Percentiles rank a stretch among this genome's conserved stretches.
Evolutionary conservation across 1,140 invertebrate genomes (phyloP).

Genomic region (Aporrectodea caliginosa): DNA sequence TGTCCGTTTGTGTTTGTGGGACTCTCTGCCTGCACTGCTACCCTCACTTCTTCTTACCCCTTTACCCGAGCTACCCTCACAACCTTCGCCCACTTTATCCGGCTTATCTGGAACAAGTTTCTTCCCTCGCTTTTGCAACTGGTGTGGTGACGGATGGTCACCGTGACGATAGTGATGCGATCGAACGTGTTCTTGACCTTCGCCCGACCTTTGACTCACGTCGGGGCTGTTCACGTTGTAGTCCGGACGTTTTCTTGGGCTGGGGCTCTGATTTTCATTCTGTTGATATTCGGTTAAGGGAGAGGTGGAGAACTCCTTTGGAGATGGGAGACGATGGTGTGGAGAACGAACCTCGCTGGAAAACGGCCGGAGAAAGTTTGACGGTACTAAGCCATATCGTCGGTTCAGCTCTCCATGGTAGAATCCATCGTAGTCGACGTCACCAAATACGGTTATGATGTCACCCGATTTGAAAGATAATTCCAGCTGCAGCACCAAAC

Average conservation of each 20-base stretch:
- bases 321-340: neutral
- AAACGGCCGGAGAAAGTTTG: conserved; percentile 68
- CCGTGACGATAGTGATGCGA: neutral
- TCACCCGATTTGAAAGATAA: conserved; percentile 90
- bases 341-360: neutral
- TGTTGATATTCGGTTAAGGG: neutral
- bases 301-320: neutral
- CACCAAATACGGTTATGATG: conserved; percentile 90
- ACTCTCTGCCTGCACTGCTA: neutral
- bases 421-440: conserved; percentile 97
- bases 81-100: neutral
- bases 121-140: neutral
- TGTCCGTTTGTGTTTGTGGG: neutral
- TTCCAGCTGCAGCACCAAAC: conserved; percentile 76
- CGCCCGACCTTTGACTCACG: neutral
- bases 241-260: neutral
- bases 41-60: neutral
- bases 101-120: neutral
- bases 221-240: neutral
- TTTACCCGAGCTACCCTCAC: neutral
- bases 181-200: neutral
- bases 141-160: neutral
- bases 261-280: neutral
- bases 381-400: conserved; percentile 86
- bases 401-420: conserved; percentile 89